These are phyloP conservation scores for Hydrotaea cyrtoneurina DNA, from an alignment of 2,888 invertebrate species.

Conservation along the genomic window DNA sequence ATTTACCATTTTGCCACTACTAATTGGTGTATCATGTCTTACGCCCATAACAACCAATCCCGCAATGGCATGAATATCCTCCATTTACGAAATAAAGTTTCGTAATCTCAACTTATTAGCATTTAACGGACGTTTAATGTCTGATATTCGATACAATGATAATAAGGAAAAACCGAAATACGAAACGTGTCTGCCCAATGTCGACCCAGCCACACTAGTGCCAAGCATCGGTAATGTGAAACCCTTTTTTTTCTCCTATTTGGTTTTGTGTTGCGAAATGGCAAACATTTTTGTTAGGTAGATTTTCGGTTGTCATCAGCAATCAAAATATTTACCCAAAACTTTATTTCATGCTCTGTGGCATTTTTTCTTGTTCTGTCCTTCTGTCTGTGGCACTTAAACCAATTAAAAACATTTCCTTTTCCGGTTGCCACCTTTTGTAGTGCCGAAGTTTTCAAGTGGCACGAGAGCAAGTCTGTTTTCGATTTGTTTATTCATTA, in stretches of 20 bases:
- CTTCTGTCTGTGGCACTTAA: neutral
- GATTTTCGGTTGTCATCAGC: constrained; percentile 1
- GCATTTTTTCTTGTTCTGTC: neutral
- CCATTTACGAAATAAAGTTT: neutral
- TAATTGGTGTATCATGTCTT: constrained; percentile 15
- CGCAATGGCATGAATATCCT: neutral
- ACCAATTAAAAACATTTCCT: constrained; percentile 13
- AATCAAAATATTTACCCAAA: constrained; percentile 17
- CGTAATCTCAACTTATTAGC: constrained; percentile 35
- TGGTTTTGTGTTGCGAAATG: neutral
- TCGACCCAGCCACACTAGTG: neutral
- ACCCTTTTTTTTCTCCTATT: neutral
- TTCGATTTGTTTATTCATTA: constrained; percentile 11
- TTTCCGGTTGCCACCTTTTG: neutral
- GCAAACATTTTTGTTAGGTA: neutral
- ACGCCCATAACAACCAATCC: neutral
- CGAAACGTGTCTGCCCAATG: neutral
- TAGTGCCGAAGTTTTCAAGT: neutral
- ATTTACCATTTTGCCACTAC: neutral
- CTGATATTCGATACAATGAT: constrained; percentile 21
- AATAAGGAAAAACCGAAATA: neutral
- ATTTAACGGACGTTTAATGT: constrained; percentile 34
- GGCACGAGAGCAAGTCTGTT: neutral
- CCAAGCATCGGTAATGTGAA: neutral
- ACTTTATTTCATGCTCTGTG: neutral